phyloP scores from a whole-genome alignment of 2,888 invertebrate genomes.

The Chelonus formosanus region DNA sequence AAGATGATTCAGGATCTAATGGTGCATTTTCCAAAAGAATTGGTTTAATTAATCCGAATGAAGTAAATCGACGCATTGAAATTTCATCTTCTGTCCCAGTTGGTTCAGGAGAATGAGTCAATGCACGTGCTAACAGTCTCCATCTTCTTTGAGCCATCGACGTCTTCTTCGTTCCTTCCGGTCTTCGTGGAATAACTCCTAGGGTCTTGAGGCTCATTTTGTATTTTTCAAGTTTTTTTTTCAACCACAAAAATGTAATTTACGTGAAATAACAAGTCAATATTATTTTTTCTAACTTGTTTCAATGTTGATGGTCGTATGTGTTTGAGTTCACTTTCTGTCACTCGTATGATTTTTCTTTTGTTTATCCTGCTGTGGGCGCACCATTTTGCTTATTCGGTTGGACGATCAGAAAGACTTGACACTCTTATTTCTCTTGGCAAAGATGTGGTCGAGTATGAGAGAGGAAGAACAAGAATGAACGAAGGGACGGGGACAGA shows the following conservation, averaged over 20 bases:
- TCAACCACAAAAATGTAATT: background rate
- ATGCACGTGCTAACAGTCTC: slow-evolving; percentile 75
- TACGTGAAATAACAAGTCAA: background rate
- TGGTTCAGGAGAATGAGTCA: slow-evolving; percentile 56
- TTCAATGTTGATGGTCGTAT: no score
- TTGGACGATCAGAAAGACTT: background rate
- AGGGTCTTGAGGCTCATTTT: slow-evolving; percentile 32
- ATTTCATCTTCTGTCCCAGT: slow-evolving; percentile 50
- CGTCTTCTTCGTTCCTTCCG: slow-evolving; percentile 37
- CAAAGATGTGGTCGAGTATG: slow-evolving; percentile 4
- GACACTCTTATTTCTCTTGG: background rate
- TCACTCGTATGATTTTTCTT: slow-evolving; percentile 12
- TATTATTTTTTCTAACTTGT: slow-evolving; percentile 1
- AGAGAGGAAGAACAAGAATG: slow-evolving; percentile 49
- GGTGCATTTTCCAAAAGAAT: slow-evolving; percentile 47
- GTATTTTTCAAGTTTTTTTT: background rate
- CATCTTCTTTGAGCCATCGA: slow-evolving; percentile 72
- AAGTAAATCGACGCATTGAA: slow-evolving; percentile 64
- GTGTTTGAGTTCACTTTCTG: background rate
- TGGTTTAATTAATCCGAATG: slow-evolving; percentile 60
- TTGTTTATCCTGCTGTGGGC: slow-evolving; percentile 10
- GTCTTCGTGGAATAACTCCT: slow-evolving; percentile 14
- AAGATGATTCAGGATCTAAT: slow-evolving; percentile 57
- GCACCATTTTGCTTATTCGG: slow-evolving; percentile 4
- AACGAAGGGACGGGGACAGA: slow-evolving; percentile 55